Evolutionary conservation across 2,888 invertebrate genomes (phyloP), one percentile per base, ranked within the genome.

Genomic region (Encarsia formosa): DNA sequence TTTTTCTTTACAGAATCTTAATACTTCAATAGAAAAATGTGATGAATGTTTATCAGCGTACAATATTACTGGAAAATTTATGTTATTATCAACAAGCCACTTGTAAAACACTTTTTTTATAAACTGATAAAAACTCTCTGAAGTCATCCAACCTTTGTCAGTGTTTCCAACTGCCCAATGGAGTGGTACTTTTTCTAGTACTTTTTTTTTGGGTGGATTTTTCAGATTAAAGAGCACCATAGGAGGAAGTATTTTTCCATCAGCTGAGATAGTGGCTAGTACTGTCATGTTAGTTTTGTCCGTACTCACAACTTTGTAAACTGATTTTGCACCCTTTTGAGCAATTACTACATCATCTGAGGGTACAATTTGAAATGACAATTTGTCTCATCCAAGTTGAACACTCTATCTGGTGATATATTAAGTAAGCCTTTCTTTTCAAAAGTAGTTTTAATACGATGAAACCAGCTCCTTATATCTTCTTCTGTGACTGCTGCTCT

Each of bases 221-320:
- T 46, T 37, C 41, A 50, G 24, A 62, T 67, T 42, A 65, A 66
- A 29, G 61, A 59, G 8, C 63, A 60, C 20, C n/a, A 58, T 52
- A 15, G 63, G 64, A 13, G 64, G 63, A 40, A 58, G 51, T 13
- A 63, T 52, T 18, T 63, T 34, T 5, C 65, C 61, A 47, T 16
- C 32, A 9, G 67, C 68, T 41, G 53, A 52, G 38, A 66, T 61
- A 11, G 51, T 56, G 11, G 64, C 41, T 11, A 67, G 39, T 1
- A 66, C 64, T 4, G 67, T 68, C n/a, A 68, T 9, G 32, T 54
- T 63, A n/a, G 63, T 64, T 59, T 67, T 68, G 51, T 66, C 65
- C 16, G 61, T 63, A 16, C 32, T 43, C 45, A 62, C 61, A 39
- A 67, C 55, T 45, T 59, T 19, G 43, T 64, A 64, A 3, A 65